Evolutionary conservation across 2,113 vertebrate species (phyloP).

Genomic region (Neolamprologus devosi): DNA sequence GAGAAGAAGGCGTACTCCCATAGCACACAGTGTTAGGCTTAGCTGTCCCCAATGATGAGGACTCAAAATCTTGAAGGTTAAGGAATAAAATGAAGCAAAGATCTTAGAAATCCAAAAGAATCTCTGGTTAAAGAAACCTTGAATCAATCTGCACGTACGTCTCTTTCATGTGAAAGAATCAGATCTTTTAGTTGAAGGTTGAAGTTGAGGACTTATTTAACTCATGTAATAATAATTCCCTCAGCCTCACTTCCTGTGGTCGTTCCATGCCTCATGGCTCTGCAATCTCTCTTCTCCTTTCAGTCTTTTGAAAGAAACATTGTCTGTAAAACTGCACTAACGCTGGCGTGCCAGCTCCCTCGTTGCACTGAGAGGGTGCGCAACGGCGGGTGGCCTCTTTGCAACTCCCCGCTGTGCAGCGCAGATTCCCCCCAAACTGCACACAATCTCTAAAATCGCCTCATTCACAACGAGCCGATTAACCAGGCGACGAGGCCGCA

Average conservation of each 20-base stretch:
- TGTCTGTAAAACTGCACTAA: neutral
- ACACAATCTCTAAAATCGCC: neutral
- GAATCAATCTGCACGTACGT: fast-evolving
- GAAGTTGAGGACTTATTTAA: neutral
- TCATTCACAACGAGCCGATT: conserved; percentile 1
- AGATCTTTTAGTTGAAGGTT: neutral
- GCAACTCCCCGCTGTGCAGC: neutral
- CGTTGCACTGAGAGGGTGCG: neutral
- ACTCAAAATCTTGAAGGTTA: neutral
- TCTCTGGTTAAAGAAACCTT: neutral
- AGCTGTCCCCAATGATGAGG: neutral
- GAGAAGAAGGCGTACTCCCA: neutral
- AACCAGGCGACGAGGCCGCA: neutral
- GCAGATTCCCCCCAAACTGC: conserved; percentile 1
- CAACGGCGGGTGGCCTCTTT: neutral
- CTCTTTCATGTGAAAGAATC: neutral
- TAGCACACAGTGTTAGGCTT: neutral
- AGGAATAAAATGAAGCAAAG: neutral
- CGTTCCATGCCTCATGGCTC: neutral
- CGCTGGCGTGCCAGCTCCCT: neutral
- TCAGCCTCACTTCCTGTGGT: neutral
- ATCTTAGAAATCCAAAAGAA: neutral
- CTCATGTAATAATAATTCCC: neutral
- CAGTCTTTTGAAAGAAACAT: neutral
- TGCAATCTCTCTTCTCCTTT: neutral